Evolutionary conservation across 2,888 invertebrate genomes (phyloP), one percentile per base, ranked within the genome.

Genomic region (Orthosia gothica): DNA sequence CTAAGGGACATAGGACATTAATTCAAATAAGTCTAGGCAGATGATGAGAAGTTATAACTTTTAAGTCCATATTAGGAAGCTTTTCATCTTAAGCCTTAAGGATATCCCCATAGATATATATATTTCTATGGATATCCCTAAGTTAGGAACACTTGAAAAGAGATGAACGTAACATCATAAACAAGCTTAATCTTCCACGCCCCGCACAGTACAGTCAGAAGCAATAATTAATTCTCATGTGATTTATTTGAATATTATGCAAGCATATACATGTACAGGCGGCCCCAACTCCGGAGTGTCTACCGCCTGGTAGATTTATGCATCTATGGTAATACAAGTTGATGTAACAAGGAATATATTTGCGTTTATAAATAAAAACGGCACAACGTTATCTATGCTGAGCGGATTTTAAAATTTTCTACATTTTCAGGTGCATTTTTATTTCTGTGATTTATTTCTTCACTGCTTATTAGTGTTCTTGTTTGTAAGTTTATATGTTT

Each of bases 221-320:
- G 87, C 90, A 91, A 93, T 95, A 95, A 96, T 95, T 95, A 96
- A 95, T 95, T 94, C 94, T 71, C 69, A 79, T 81, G 88, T 95
- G 95, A 96, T 95, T 95, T 94, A 96, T 93, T 94, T 86, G 94
- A 93, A 93, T 95, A 95, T 95, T 95, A 96, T 96, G 90, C 95
- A 91, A 86, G 75, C 76, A 83, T 88, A 83, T 86, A 85, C 71
- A 86, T 83, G 82, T 87, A 87, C 82, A 81, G 84, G 78, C 76
- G 77, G 75, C 82, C 85, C 86, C 80, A 76, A 62, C 84, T 73
- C 62, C 68, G 76, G 76, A 85, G 87, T 85, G 87, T 89, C 88
- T 88, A 86, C 88, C 82, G 79, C 80, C 73, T 70, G 70, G 67
- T 83, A 84, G 90, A 91, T 91, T 91, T 91, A 91, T 91, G 89